Percentiles rank a stretch among this genome's conserved stretches.
These are phyloP conservation scores for Metallyticus violacea DNA, from an alignment of 2,888 invertebrate genomes.

Conservation along the genomic window DNA sequence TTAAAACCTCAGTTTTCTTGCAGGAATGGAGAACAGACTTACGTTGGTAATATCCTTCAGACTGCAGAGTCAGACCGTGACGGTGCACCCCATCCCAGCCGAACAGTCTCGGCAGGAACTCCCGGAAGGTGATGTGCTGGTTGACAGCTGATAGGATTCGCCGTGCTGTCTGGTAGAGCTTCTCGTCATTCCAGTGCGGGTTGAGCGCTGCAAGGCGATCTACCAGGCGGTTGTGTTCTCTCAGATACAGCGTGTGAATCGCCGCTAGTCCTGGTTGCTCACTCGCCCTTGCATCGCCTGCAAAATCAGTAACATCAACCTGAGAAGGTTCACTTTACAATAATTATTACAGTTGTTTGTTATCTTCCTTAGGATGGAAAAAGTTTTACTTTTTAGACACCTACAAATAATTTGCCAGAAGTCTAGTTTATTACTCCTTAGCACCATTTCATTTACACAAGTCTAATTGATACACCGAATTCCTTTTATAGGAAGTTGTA, in stretches of 20 bases:
- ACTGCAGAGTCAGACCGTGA: conserved; percentile 49
- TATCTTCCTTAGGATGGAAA: too few species aligned
- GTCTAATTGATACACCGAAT: too few species aligned
- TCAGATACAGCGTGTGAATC: conserved; percentile 49
- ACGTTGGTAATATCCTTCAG: conserved; percentile 48
- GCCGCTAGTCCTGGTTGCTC: conserved; percentile 51
- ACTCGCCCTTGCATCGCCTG: conserved; percentile 48
- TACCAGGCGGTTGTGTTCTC: conserved; percentile 50
- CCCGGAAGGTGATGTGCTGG: conserved; percentile 45
- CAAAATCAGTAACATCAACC: not conserved
- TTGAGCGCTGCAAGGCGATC: conserved; percentile 43
- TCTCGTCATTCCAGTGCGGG: conserved; percentile 47
- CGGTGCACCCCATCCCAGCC: conserved; percentile 49
- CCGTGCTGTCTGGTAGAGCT: conserved; percentile 43
- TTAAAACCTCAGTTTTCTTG: too few species aligned
- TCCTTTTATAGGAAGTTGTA: too few species aligned
- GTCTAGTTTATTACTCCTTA: too few species aligned
- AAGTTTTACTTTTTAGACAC: too few species aligned
- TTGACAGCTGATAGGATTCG: conserved; percentile 42
- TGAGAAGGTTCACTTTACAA: not conserved
- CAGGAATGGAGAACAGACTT: conserved; percentile 1
- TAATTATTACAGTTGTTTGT: too few species aligned
- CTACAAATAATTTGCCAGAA: too few species aligned
- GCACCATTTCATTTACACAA: too few species aligned
- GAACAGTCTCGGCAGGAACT: conserved; percentile 54